A percentile compares a stretch with the other conserved stretches of the same genome.
phyloP scores from a whole-genome alignment of 2,888 invertebrate species.

The Amphipyra berbera region DNA sequence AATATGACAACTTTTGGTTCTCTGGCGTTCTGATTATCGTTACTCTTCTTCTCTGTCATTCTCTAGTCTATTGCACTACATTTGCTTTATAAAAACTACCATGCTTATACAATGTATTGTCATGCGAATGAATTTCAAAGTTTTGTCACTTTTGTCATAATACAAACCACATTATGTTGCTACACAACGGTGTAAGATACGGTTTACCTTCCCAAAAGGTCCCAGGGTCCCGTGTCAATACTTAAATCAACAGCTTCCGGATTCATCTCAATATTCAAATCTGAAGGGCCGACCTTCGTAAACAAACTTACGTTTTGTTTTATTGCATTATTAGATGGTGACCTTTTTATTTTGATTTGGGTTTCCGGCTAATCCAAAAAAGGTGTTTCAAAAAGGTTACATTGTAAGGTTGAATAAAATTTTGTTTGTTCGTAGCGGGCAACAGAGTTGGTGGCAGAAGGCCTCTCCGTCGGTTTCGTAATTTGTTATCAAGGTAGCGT shows the following conservation, averaged over 20 bases:
- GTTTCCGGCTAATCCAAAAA: constrained; percentile 24
- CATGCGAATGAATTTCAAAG: too few species aligned
- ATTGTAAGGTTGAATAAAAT: not conserved
- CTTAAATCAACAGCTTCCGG: constrained; percentile 57
- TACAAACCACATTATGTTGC: not conserved
- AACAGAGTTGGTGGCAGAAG: too few species aligned
- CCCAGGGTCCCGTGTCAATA: constrained; percentile 48
- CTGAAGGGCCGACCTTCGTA: constrained; percentile 42
- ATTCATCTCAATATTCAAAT: constrained; percentile 63
- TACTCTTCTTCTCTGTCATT: too few species aligned
- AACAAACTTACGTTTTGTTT: constrained; percentile 60
- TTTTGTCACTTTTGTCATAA: too few species aligned
- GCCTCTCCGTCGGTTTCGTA: too few species aligned
- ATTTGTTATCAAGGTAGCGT: too few species aligned
- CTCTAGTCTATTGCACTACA: too few species aligned
- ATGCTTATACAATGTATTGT: too few species aligned
- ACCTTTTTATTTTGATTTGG: constrained; percentile 44
- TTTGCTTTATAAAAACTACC: too few species aligned
- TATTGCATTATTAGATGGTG: constrained; percentile 48
- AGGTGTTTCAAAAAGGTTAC: constrained; percentile 17
- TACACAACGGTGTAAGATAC: constrained; percentile 20
- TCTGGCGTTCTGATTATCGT: too few species aligned
- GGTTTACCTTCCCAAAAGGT: not conserved
- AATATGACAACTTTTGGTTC: too few species aligned
- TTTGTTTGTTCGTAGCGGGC: not conserved